Conservation (phyloP, 1,140 invertebrate genomes). For the Phymastichus coffea region DNA sequence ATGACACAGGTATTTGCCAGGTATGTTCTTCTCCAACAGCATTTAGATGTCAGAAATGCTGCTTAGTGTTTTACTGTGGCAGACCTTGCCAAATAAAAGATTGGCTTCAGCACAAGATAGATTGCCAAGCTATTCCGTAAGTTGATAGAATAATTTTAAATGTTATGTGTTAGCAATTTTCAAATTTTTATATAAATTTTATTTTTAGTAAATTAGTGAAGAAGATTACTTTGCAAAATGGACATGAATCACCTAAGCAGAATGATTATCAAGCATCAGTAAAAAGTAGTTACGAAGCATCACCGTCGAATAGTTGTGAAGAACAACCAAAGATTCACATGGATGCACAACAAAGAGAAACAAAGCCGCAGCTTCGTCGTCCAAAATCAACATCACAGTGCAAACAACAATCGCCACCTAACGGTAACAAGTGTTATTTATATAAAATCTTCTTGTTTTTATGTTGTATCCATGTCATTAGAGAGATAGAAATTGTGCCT, state of each 20-base stretch:
- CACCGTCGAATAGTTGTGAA: no score
- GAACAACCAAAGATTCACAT: no score
- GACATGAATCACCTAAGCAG: no score
- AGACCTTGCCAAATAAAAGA: slow-evolving; percentile 40
- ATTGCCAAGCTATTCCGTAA: slow-evolving; percentile 44
- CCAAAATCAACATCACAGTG: neutral
- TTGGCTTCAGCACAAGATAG: slow-evolving; percentile 42
- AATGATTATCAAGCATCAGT: no score
- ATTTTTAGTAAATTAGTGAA: neutral
- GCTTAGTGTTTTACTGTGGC: slow-evolving; percentile 41
- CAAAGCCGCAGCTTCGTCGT: no score
- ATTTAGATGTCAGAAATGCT: slow-evolving; percentile 40
- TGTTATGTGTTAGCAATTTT: no score
- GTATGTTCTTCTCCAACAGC: slow-evolving; percentile 35
- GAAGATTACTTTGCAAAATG: no score
- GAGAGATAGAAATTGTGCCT: no score
- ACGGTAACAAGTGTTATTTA: neutral
- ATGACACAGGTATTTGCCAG: slow-evolving; percentile 35
- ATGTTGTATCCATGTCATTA: no score
- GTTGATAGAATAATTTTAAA: slow-evolving; percentile 14
- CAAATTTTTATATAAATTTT: neutral
- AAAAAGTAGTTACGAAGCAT: neutral
- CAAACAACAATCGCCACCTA: neutral
- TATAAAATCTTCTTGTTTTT: neutral
- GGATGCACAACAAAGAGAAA: no score